Evolutionary conservation across 1,140 invertebrate genomes (phyloP).

Genomic region (Homarus americanus): DNA sequence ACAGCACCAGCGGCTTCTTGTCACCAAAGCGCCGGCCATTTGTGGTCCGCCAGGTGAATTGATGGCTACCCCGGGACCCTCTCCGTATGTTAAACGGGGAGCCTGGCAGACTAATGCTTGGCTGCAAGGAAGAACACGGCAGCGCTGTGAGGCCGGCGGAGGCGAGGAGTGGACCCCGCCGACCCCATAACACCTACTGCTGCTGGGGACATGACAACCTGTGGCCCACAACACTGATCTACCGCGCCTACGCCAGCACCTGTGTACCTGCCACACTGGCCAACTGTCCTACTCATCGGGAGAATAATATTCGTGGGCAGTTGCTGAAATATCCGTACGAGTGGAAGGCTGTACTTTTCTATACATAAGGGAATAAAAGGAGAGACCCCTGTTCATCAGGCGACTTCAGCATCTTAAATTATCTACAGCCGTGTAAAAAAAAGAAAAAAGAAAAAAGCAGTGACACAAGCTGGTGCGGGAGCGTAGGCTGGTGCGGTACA

Average conservation of each 20-base stretch:
- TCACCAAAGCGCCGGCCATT: slow-evolving; percentile 85
- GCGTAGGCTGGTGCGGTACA: slow-evolving; percentile 50
- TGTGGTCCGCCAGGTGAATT: slow-evolving; percentile 92
- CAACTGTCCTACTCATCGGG: neutral
- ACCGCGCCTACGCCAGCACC: slow-evolving; percentile 48
- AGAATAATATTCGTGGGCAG: neutral
- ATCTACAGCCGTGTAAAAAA: slow-evolving; percentile 32
- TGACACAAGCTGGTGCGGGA: slow-evolving; percentile 45
- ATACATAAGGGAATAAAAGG: neutral
- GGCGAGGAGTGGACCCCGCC: neutral
- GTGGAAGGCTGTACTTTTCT: neutral
- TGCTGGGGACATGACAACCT: slow-evolving; percentile 3
- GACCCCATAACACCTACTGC: slow-evolving; percentile 41
- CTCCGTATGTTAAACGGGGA: slow-evolving; percentile 95
- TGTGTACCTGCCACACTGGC: neutral
- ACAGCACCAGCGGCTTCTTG: slow-evolving; percentile 94
- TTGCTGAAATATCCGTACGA: neutral
- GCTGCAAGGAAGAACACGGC: slow-evolving; percentile 82
- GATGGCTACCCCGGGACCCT: slow-evolving; percentile 92
- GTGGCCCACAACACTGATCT: neutral
- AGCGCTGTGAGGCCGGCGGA: slow-evolving; percentile 47
- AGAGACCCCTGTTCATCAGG: neutral
- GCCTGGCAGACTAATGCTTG: slow-evolving; percentile 96
- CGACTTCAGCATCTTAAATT: slow-evolving; percentile 27
- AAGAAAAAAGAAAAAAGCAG: slow-evolving; percentile 34